Percentiles rank a stretch among this genome's conserved stretches.
These are phyloP conservation scores for Pogonocichla stellata DNA, from an alignment of 2,113 vertebrate genomes.

Conservation along the genomic window DNA sequence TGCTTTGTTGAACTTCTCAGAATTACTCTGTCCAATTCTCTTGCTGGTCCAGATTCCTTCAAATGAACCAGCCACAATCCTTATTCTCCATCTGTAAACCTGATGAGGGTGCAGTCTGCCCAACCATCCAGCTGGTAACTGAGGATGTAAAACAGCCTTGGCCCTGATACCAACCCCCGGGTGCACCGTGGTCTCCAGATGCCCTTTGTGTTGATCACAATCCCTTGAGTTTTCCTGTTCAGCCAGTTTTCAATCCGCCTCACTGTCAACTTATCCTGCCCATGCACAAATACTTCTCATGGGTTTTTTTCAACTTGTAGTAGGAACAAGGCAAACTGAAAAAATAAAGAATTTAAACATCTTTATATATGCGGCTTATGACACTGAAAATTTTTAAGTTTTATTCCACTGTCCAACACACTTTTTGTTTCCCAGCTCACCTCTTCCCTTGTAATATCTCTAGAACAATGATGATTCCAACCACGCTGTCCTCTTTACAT, in stretches of 20 bases:
- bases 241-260: background rate
- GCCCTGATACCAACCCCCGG: background rate
- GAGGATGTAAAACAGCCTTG: background rate
- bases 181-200: background rate
- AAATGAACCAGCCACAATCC: background rate
- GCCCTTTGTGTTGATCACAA: background rate
- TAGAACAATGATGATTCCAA: background rate
- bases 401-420: background rate
- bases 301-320: background rate
- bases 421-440: background rate
- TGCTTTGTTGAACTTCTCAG: background rate
- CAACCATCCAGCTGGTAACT: background rate
- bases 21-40: background rate
- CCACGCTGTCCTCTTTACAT: fast-evolving
- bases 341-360: background rate
- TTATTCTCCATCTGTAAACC: no score
- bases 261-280: background rate
- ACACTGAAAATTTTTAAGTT: background rate
- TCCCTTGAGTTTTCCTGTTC: background rate
- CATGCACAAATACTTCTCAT: background rate
- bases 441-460: background rate
- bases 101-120: background rate
- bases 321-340: background rate
- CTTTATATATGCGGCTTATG: background rate
- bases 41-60: background rate